Base-by-base conservation (phyloP, 2,797 vertebrate genomes). In the Ctenopoma kingsleyae region DNA sequence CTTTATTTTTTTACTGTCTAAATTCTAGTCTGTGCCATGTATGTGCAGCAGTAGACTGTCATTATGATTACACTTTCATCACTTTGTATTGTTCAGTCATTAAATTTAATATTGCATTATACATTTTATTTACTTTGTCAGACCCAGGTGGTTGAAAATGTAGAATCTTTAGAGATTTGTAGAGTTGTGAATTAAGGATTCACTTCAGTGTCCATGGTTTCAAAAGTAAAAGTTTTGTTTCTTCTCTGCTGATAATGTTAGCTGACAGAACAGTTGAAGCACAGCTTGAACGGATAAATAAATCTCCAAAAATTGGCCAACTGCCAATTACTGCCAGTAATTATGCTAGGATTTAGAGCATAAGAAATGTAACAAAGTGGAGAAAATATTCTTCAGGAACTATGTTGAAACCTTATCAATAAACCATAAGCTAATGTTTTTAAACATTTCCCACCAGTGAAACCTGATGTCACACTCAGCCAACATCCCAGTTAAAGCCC, bases 51-150 rank as follows among this genome's bases (percentile, higher is more conserved):
- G 16, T 15, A 47, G 35, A 32, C 70, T 61, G 60, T 72, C 70
- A 41, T 38, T 23, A 3, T 35, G 58, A 78, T 56, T 25, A 63
- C 49, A 51, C 66, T 44, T 16, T 49, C 17, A 20, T 38, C 44
- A 4, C 11, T 53, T 27, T 43, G 23, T 64, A 15, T 58, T 67
- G 7, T 22, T 38, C 49, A 61, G 16, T 44, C 23, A 47, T 40
- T 32, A 54, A 12, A 23, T 61, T 60, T 60, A 56, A 71, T 71
- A 53, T 53, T 51, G 69, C 63, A 48, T 20, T 20, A 4, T 12
- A 8, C 9, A 9, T 12, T 59, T 23, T 20, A 11, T 40, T 48
- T n/a, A 17, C 13, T 62, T 35, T 20, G 8, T 22, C 30, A 44
- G 3, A 49, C 13, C n/a, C 17, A 38, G 10, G 7, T 8, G 0